Conservation (phyloP, 2,113 vertebrate species). For the Picathartes gymnocephalus region DNA sequence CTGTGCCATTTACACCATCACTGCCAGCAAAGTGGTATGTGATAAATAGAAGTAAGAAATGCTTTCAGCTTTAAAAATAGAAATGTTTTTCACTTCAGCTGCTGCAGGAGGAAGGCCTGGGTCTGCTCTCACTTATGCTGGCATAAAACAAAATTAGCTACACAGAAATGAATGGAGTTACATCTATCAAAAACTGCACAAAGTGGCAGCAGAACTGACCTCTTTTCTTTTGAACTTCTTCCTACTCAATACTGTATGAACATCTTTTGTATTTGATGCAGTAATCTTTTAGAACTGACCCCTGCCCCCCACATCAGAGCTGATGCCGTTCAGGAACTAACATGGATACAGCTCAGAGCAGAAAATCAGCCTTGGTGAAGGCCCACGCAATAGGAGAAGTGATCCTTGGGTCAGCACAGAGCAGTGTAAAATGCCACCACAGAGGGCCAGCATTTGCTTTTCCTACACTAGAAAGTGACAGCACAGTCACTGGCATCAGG, state of each 20-base stretch:
- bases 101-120: not conserved
- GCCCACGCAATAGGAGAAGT: accelerated
- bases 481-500: not conserved
- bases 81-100: slow-evolving; percentile 8
- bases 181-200: not conserved
- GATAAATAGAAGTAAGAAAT: slow-evolving; percentile 25
- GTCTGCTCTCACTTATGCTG: not conserved
- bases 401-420: not conserved
- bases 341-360: not conserved
- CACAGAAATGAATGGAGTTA: not conserved
- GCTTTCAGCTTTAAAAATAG: slow-evolving; percentile 33
- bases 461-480: not conserved
- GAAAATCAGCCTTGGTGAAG: not conserved
- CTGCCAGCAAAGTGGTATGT: not conserved
- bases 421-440: not conserved
- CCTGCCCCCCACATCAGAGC: not conserved
- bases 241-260: not conserved
- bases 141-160: slow-evolving; percentile 7
- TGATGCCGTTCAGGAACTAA: not conserved
- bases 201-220: not conserved
- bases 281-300: not conserved
- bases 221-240: not conserved
- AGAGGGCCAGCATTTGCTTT: not conserved
- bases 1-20: not conserved
- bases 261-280: not conserved